A percentile compares a stretch with the other conserved stretches of the same genome.
These are phyloP conservation scores for Phodopus roborovskii DNA, from an alignment of 2,113 vertebrate genomes.

Conservation along the genomic window DNA sequence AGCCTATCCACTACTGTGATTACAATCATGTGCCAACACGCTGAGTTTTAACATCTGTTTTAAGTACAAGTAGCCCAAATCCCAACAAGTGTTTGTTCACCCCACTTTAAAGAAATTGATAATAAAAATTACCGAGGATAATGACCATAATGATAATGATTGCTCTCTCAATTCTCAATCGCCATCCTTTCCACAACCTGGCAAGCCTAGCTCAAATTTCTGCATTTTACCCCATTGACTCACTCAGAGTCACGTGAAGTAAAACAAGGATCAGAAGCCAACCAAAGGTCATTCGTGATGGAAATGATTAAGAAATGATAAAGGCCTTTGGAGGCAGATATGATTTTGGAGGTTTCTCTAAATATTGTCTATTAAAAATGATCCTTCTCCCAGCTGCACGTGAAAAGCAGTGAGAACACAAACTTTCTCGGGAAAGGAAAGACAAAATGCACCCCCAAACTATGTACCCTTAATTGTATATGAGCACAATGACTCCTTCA, in stretches of 20 bases:
- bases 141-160: conserved; percentile 34
- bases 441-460: not conserved
- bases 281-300: not conserved
- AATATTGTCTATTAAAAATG: not conserved
- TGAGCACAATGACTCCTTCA: not conserved
- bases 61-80: conserved; percentile 36
- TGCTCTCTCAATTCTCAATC: conserved; percentile 3
- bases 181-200: not conserved
- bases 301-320: not conserved
- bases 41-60: not conserved
- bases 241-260: not conserved
- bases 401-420: not conserved
- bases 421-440: not conserved
- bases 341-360: not conserved
- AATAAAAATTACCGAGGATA: conserved; percentile 41
- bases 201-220: not conserved
- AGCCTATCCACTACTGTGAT: not conserved
- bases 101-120: conserved; percentile 12
- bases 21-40: not conserved
- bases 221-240: not conserved
- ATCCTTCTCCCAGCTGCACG: not conserved
- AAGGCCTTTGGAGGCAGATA: not conserved
- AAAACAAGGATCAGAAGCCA: conserved; percentile 32
- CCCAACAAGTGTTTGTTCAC: conserved; percentile 25
- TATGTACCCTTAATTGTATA: not conserved